Evolutionary conservation across 2,888 invertebrate genomes (phyloP).

Genomic region (Hartigia nigra): DNA sequence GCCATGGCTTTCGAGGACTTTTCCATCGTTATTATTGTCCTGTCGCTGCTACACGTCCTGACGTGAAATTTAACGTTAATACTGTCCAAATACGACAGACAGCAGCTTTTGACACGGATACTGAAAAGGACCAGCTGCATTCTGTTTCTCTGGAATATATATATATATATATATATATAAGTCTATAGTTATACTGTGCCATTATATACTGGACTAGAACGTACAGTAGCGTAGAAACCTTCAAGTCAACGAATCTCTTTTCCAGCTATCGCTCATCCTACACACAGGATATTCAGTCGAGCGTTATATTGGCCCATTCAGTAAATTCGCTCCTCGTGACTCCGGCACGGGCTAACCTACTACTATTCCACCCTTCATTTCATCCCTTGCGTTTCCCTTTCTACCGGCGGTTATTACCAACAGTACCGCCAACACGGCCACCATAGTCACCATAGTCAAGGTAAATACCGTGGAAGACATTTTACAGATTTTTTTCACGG

Average conservation of each 20-base stretch:
- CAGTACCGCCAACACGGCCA: not conserved
- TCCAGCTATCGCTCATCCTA: conserved; percentile 52
- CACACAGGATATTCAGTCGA: conserved; percentile 42
- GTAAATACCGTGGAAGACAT: not conserved
- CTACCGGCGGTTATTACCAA: not conserved
- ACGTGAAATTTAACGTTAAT: conserved; percentile 60
- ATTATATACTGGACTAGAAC: conserved; percentile 10
- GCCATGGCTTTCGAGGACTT: not conserved
- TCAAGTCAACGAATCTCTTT: conserved; percentile 46
- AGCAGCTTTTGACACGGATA: conserved; percentile 42
- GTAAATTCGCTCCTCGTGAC: conserved; percentile 11
- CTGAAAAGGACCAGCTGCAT: conserved; percentile 34
- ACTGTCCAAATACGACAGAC: conserved; percentile 60
- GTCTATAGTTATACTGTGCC: not conserved
- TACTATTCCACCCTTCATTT: not conserved
- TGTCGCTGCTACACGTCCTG: conserved; percentile 5
- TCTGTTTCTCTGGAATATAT: not conserved
- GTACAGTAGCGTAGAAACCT: conserved; percentile 35
- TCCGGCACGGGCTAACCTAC: conserved; percentile 31
- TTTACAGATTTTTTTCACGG: not conserved
- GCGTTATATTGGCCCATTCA: conserved; percentile 57
- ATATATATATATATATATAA: not conserved
- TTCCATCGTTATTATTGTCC: not conserved
- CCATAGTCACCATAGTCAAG: not conserved
- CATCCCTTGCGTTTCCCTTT: not conserved